Conservation (phyloP, 2,888 invertebrate species). For the Brachyptera risi region DNA sequence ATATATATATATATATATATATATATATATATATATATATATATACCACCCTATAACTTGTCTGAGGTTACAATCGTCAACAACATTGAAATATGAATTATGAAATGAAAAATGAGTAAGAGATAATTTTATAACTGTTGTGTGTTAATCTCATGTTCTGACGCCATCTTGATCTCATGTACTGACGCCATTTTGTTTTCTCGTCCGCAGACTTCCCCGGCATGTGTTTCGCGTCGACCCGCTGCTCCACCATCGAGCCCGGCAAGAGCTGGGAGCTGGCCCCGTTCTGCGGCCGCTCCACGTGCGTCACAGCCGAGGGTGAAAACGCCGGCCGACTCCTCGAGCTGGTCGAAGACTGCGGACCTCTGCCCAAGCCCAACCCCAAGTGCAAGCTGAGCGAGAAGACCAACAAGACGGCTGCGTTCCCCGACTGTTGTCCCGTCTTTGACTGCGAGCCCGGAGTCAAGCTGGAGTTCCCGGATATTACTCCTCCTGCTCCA, state of each 20-base stretch:
- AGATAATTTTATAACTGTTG: too few species aligned
- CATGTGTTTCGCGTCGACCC: constrained; percentile 86
- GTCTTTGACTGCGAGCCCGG: constrained; percentile 81
- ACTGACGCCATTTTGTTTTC: too few species aligned
- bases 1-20: too few species aligned
- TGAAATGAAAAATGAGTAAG: too few species aligned
- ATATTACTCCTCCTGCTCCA: constrained; percentile 58
- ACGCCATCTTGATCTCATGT: too few species aligned
- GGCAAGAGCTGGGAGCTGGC: constrained; percentile 80
- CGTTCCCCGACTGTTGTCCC: constrained; percentile 85
- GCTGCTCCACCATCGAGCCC: constrained; percentile 82
- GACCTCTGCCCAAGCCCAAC: constrained; percentile 81
- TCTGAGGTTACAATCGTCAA: too few species aligned
- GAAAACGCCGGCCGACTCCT: constrained; percentile 70
- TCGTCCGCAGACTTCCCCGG: constrained; percentile 90
- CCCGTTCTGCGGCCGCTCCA: constrained; percentile 89
- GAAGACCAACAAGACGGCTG: constrained; percentile 84
- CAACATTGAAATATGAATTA: too few species aligned
- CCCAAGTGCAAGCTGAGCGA: constrained; percentile 82
- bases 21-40: too few species aligned
- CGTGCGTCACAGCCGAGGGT: constrained; percentile 70
- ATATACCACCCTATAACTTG: too few species aligned
- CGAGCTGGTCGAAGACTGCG: constrained; percentile 85
- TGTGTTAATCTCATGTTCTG: too few species aligned
- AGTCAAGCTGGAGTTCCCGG: constrained; percentile 80